A percentile compares a stretch with the other conserved stretches of the same genome.
Evolutionary conservation across 2,113 vertebrate species (phyloP).

Genomic region (Cyprinodon tularosa): DNA sequence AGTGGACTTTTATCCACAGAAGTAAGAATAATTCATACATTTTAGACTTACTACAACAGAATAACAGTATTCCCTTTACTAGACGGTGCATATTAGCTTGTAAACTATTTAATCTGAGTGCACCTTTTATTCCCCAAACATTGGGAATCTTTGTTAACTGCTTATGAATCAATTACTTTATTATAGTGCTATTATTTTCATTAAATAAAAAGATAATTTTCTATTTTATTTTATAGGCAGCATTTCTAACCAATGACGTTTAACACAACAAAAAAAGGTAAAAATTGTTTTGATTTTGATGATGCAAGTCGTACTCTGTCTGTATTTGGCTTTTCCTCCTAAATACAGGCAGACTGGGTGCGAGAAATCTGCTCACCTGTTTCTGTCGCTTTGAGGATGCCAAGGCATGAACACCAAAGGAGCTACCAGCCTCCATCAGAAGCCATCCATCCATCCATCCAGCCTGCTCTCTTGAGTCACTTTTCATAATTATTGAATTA

Average conservation of each 20-base stretch:
- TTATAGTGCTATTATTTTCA: not conserved
- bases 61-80: not conserved
- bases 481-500: slow-evolving; percentile 89
- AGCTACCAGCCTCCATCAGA: slow-evolving; percentile 20
- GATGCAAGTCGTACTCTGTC: not conserved
- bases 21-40: not conserved
- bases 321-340: not conserved
- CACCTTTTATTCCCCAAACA: no score
- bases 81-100: not conserved
- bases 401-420: slow-evolving; percentile 45
- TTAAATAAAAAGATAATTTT: not conserved
- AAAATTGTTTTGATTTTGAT: not conserved
- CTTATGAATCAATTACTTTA: not conserved
- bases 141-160: not conserved
- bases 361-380: slow-evolving; percentile 48
- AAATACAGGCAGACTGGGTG: not conserved
- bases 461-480: slow-evolving; percentile 75
- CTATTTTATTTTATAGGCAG: not conserved
- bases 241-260: not conserved
- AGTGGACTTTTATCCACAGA: not conserved
- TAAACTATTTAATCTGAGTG: not conserved
- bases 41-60: no score
- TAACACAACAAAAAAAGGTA: not conserved
- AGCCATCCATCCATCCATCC: slow-evolving; percentile 61
- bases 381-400: slow-evolving; percentile 26